These are phyloP conservation scores for Dorcus hopei DNA, from an alignment of 2,888 invertebrate species.

Conservation along the genomic window DNA sequence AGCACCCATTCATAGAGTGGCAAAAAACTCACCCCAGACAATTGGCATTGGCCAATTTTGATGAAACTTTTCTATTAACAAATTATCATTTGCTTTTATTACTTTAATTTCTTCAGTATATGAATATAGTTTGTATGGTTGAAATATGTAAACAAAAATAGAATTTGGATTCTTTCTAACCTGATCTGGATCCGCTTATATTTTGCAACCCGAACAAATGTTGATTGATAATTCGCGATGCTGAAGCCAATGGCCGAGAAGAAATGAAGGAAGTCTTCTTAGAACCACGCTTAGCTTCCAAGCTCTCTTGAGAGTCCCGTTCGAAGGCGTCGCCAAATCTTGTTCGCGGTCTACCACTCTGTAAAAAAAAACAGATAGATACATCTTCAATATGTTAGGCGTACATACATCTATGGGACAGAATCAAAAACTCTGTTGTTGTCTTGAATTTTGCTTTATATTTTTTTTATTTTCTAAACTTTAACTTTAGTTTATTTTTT, in stretches of 20 bases:
- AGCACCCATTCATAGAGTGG: too few species aligned
- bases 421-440: too few species aligned
- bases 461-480: too few species aligned
- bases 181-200: constrained; percentile 50
- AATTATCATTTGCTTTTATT: too few species aligned
- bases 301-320: constrained; percentile 55
- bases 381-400: too few species aligned
- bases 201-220: constrained; percentile 67
- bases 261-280: constrained; percentile 58
- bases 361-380: neutral
- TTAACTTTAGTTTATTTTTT: too few species aligned
- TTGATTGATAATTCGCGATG: constrained; percentile 70
- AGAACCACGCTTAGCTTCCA: constrained; percentile 49
- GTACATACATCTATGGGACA: too few species aligned
- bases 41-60: neutral
- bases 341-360: constrained; percentile 46
- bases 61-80: neutral
- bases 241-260: constrained; percentile 65
- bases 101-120: too few species aligned
- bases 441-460: too few species aligned
- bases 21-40: too few species aligned
- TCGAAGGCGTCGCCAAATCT: constrained; percentile 51
- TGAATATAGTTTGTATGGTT: too few species aligned
- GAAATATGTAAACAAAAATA: neutral
- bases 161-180: constrained; percentile 29